A percentile compares a stretch with the other conserved stretches of the same genome.
Evolutionary conservation across 92 coral and sea anemone genomes (phyloP).

Genomic region (Epizoanthus ramosus): DNA sequence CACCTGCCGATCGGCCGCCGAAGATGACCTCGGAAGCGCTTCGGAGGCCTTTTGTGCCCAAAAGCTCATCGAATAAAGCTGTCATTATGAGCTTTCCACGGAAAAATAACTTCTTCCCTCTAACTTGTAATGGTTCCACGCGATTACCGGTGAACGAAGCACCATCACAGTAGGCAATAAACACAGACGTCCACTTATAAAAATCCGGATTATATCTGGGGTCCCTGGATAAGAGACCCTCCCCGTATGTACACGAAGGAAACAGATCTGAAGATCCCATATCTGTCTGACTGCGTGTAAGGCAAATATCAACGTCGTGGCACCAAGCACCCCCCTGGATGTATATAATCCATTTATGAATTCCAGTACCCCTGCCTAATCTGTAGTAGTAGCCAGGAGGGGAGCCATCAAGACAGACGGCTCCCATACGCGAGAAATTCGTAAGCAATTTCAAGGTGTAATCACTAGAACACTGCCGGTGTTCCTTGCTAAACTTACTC

Average conservation of each 20-base stretch:
- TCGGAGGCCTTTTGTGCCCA: constrained; percentile 41
- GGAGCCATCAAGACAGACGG: constrained; percentile 70
- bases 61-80: constrained; percentile 36
- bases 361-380: constrained; percentile 41
- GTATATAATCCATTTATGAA: constrained; percentile 49
- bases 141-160: constrained; percentile 57
- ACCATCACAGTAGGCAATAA: constrained; percentile 50
- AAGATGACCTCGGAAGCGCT: constrained; percentile 53
- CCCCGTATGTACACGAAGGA: not conserved
- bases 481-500: not conserved
- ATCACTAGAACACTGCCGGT: not conserved
- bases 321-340: constrained; percentile 65
- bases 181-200: constrained; percentile 41
- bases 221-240: constrained; percentile 47
- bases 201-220: constrained; percentile 50
- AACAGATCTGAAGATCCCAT: constrained; percentile 51
- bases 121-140: constrained; percentile 8
- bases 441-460: constrained; percentile 26
- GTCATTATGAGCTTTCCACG: constrained; percentile 42
- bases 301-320: constrained; percentile 37
- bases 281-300: constrained; percentile 24
- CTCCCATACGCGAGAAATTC: constrained; percentile 39
- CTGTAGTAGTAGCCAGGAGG: constrained; percentile 64
- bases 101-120: constrained; percentile 33
- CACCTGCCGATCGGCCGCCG: constrained; percentile 57